Evolutionary conservation across 1,140 invertebrate genomes (phyloP).

Genomic region (Choristoneura fumiferana): DNA sequence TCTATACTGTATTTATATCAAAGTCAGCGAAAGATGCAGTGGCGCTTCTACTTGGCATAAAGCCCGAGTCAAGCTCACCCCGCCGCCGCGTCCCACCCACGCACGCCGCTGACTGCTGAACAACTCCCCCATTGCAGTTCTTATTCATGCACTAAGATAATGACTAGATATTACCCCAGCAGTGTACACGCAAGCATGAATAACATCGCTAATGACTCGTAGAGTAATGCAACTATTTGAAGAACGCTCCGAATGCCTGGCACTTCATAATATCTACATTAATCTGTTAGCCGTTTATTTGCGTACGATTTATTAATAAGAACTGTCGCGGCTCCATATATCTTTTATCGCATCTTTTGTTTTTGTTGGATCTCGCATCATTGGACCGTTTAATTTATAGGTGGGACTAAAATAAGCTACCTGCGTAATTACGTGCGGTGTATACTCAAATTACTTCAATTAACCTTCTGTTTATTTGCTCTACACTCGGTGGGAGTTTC

Average conservation of each 20-base stretch:
- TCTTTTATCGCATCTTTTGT: constrained; percentile 14
- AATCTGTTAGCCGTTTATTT: constrained; percentile 8
- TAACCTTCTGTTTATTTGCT: constrained; percentile 7
- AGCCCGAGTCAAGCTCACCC: constrained; percentile 53
- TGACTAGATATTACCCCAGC: constrained; percentile 48
- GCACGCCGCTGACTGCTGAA: constrained; percentile 34
- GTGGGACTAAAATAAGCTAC: neutral
- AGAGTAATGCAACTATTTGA: constrained; percentile 22
- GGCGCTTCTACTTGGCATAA: constrained; percentile 66
- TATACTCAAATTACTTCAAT: constrained; percentile 2
- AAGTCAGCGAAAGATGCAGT: constrained; percentile 46
- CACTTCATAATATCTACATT: neutral
- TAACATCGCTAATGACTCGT: constrained; percentile 27
- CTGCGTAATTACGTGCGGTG: neutral
- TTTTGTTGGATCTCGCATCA: constrained; percentile 1
- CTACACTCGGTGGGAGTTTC: neutral
- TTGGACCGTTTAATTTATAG: neutral
- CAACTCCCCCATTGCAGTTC: constrained; percentile 49
- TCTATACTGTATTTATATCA: constrained; percentile 20
- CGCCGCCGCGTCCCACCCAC: constrained; percentile 40
- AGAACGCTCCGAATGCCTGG: neutral
- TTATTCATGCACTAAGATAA: constrained; percentile 54
- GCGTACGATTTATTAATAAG: neutral
- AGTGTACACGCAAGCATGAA: constrained; percentile 42
- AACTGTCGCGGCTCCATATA: neutral